Evolutionary conservation across 2,797 vertebrate genomes (phyloP).

Genomic region (Sebastes oblongus): DNA sequence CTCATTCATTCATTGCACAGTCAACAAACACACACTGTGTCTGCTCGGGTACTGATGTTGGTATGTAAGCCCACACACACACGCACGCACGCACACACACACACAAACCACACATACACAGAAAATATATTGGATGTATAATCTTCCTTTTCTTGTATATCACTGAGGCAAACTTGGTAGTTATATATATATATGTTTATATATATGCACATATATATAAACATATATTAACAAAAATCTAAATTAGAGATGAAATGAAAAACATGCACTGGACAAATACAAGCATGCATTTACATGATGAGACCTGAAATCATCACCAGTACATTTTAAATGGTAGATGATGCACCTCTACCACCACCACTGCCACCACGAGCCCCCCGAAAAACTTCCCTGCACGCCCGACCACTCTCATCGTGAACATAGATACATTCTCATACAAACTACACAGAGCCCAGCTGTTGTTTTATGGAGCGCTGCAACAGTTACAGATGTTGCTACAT

Average conservation of each 20-base stretch:
- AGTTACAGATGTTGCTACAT: constrained; percentile 78
- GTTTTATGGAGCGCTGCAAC: constrained; percentile 53
- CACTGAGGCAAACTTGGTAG: constrained; percentile 81
- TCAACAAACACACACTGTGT: constrained; percentile 17
- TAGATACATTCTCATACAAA: constrained; percentile 74
- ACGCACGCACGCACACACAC: constrained; percentile 9
- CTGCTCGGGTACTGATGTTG: constrained; percentile 2
- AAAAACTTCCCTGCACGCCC: constrained; percentile 7
- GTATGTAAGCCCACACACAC: background rate
- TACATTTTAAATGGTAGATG: constrained; percentile 59
- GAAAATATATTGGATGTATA: constrained; percentile 42
- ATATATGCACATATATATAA: background rate
- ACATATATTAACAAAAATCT: constrained; percentile 9
- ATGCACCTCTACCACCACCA: constrained; percentile 34
- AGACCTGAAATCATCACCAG: constrained; percentile 75
- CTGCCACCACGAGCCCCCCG: background rate
- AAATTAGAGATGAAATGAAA: constrained; percentile 56
- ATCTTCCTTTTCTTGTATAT: constrained; percentile 67
- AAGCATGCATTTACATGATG: constrained; percentile 86
- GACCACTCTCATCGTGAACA: constrained; percentile 48
- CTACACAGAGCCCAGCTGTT: constrained; percentile 58
- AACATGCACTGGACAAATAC: constrained; percentile 82
- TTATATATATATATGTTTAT: constrained; percentile 7
- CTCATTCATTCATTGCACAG: constrained; percentile 19
- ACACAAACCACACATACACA: constrained; percentile 14